Base-by-base conservation (phyloP, 92 coral and sea anemone genomes). In the Phymanthus crucifer region DNA sequence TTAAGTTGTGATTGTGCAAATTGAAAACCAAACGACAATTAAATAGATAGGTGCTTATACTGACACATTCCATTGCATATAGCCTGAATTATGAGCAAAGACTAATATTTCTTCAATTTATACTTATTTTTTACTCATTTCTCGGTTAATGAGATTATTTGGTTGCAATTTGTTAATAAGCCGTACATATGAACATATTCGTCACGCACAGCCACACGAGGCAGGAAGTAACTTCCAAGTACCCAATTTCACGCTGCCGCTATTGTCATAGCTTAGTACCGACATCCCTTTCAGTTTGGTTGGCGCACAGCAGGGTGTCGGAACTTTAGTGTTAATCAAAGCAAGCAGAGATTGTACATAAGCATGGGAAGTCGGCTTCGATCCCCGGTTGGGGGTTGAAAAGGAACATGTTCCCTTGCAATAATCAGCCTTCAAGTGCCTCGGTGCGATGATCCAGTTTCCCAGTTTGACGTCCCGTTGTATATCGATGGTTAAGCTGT, bases 231-330 rank as follows among this genome's bases (percentile, higher is more conserved):
- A 96, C 93, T 67, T 87, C 98, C 6, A 89, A 78, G 78, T 93
- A 89, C 69, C 85, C 94, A 33, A 80, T 87, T 40, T 78, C 2
- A 89, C 94, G 66, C 93, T 93, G 75, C 93, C 89, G 46, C 97
- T 94, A 48, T 93, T 90, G 32, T 93, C 95, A 52, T 86, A 93
- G 72, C 91, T 93, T 83, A 95, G 80, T 76, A 95, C 78, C 71
- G 88, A 89, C 57, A 91, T 83, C 35, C 96, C 89, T 77, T 93
- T 90, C 61, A 96, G 88, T 80, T 89, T 83, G 37, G 98, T 96
- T 6, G 99, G 99, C 31, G 93, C 99, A 58, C 99, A 96, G 77
- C 98, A 96, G 47, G 96, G 98, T 3, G 94, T 90, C 0, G 99
- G 99, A 48, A 96, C 86, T 14, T 83, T 70, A 36, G 80, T 87